Conservation (phyloP, 2,888 invertebrate genomes). For the Dryomyza anilis region DNA sequence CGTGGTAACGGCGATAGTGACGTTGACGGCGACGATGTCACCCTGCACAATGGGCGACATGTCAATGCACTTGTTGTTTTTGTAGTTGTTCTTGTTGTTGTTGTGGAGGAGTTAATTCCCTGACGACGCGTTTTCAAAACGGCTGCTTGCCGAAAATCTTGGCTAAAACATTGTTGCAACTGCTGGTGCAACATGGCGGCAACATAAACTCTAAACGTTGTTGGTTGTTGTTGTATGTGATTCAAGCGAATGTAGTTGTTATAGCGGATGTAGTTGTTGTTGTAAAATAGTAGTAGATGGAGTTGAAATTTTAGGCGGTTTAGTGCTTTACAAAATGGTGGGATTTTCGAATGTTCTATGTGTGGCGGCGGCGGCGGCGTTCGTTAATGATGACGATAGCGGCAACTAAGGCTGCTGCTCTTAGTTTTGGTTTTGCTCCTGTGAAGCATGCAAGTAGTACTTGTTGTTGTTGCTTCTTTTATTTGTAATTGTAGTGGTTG, state of each 20-base stretch:
- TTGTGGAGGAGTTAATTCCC: conserved; percentile 41
- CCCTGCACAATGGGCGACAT: conserved; percentile 8
- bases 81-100: conserved; percentile 36
- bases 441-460: neutral
- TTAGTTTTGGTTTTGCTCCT: neutral
- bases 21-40: too few relatives aligned
- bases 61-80: conserved; percentile 31
- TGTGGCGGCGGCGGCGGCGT: conserved; percentile 21
- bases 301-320: neutral
- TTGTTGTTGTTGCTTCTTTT: conserved; percentile 19
- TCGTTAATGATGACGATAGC: too few relatives aligned
- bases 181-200: conserved; percentile 24
- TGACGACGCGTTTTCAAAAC: conserved; percentile 51
- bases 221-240: too few relatives aligned
- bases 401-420: too few relatives aligned
- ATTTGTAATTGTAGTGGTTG: conserved; percentile 15
- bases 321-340: neutral
- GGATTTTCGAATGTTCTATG: conserved; percentile 1
- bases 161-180: conserved; percentile 36
- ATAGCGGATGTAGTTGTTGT: conserved; percentile 14
- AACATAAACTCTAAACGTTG: too few relatives aligned
- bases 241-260: conserved; percentile 2
- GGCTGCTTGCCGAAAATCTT: conserved; percentile 37
- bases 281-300: conserved; percentile 7
- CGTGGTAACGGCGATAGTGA: conserved; percentile 4